These are phyloP conservation scores for Pararge aegeria DNA, from an alignment of 1,140 invertebrate species.

Conservation along the genomic window DNA sequence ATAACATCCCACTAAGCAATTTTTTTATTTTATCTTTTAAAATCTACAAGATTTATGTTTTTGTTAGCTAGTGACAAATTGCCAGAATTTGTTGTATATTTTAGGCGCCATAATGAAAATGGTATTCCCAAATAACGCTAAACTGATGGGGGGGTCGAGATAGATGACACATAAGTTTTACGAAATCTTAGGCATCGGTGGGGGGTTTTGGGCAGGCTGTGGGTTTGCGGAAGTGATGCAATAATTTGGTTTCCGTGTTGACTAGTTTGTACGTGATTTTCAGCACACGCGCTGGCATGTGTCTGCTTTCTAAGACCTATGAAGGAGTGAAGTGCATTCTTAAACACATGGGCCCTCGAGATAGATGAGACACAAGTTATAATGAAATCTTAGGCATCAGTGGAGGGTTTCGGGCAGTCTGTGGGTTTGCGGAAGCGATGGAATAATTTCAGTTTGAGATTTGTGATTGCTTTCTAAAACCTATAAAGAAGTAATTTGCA, in stretches of 20 bases:
- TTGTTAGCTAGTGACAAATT: no score
- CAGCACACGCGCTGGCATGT: slow-evolving; percentile 86
- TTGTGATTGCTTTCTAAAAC: no score
- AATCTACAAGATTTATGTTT: no score
- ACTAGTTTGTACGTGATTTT: slow-evolving; percentile 90
- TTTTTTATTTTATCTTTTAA: no score
- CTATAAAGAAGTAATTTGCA: no score
- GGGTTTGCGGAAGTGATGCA: slow-evolving; percentile 87
- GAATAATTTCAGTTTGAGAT: slow-evolving; percentile 89
- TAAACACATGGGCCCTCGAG: no score
- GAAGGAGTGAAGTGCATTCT: slow-evolving; percentile 15
- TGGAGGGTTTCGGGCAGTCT: slow-evolving; percentile 84
- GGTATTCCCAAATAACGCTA: no score
- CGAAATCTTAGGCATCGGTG: slow-evolving; percentile 86
- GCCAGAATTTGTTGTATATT: no score
- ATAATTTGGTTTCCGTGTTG: slow-evolving; percentile 89
- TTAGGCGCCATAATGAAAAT: no score
- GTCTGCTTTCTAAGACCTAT: slow-evolving; percentile 61
- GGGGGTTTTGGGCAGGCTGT: slow-evolving; percentile 85
- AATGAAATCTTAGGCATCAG: slow-evolving; percentile 87
- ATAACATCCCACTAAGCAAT: no score
- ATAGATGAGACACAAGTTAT: slow-evolving; percentile 95
- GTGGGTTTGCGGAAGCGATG: slow-evolving; percentile 87
- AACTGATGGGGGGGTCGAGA: no score
- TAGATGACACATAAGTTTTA: slow-evolving; percentile 95